A percentile compares a stretch with the other conserved stretches of the same genome.
These are phyloP conservation scores for Paraescarpia echinospica DNA, from an alignment of 1,140 invertebrate genomes.

Conservation along the genomic window DNA sequence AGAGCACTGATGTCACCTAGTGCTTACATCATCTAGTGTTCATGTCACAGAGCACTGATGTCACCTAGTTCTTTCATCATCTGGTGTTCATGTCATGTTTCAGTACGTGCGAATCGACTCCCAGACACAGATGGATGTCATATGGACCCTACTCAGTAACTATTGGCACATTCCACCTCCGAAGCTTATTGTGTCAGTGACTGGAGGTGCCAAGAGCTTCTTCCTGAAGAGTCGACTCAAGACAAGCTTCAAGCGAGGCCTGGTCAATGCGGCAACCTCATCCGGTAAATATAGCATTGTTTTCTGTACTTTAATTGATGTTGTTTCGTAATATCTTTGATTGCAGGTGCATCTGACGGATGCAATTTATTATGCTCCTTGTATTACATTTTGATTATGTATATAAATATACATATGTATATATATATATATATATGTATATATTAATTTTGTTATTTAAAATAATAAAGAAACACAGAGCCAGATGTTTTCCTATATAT, in stretches of 20 bases:
- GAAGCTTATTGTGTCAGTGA: slow-evolving; percentile 60
- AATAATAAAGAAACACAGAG: not conserved
- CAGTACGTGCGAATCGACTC: slow-evolving; percentile 54
- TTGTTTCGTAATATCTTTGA: not conserved
- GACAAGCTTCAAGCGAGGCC: slow-evolving; percentile 35
- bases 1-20: no score
- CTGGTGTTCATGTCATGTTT: slow-evolving; percentile 15
- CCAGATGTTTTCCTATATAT: not conserved
- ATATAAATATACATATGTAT: no score
- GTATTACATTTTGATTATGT: slow-evolving; percentile 35
- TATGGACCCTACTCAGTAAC: slow-evolving; percentile 53
- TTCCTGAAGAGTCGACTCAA: slow-evolving; percentile 53
- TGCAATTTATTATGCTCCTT: slow-evolving; percentile 52
- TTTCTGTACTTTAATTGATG: no score
- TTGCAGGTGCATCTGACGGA: slow-evolving; percentile 41
- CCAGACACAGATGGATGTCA: slow-evolving; percentile 39
- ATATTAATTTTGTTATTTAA: slow-evolving; percentile 31
- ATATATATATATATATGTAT: no score
- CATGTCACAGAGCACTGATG: no score
- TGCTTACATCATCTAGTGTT: no score
- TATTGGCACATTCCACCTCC: slow-evolving; percentile 54
- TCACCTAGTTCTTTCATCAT: no score
- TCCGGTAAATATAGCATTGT: slow-evolving; percentile 15
- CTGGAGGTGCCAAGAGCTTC: slow-evolving; percentile 58
- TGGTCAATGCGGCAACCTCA: slow-evolving; percentile 29